Evolutionary conservation across 2,888 invertebrate genomes (phyloP), one percentile per base, ranked within the genome.

Genomic region (Cosmia pyralina): DNA sequence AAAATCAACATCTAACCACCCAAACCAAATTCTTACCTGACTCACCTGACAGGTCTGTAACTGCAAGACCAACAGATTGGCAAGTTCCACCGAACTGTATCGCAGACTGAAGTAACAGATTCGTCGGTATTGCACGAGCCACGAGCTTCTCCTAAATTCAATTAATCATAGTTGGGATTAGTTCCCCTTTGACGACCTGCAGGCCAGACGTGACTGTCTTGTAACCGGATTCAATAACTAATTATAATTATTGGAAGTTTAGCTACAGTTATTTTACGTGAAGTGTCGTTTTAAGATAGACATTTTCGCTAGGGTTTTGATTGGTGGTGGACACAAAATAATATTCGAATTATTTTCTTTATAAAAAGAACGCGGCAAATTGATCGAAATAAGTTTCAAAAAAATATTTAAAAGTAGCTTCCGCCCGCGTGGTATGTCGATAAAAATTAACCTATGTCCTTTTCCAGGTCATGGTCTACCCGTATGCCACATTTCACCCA

Each of bases 121-220:
- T 94, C 88, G 85, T 89, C 85, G 88, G 90, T 87, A 90, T 90
- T 92, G 93, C 91, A 57, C 52, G 71, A 71, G 52, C 69, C 91
- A 67, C 75, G 70, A 76, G 50, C 91, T 90, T 93, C 92, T 93
- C 88, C 84, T 91, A 92, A 94, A 95, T 95, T 95, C 92, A 94
- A 95, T 95, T 95, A 95, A 94, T 95, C 94, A 94, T 94, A 94
- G 94, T 95, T 94, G 79, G 91, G 92, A 94, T 94, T 94, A 94
- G 94, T 94, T 94, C 92, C 85, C 92, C 94, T 94, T 94, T 94
- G 94, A 93, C 93, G 92, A 92, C 89, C 90, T 89, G 88, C 84
- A 88, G 88, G 65, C 88, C 88, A 92, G 92, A 94, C 94, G 93
- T 93, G 93, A 92, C 92, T 92, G 91, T 91, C 91, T 92, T 91